phyloP scores from a whole-genome alignment of 2,797 vertebrate genomes.

The Hydrophis major region DNA sequence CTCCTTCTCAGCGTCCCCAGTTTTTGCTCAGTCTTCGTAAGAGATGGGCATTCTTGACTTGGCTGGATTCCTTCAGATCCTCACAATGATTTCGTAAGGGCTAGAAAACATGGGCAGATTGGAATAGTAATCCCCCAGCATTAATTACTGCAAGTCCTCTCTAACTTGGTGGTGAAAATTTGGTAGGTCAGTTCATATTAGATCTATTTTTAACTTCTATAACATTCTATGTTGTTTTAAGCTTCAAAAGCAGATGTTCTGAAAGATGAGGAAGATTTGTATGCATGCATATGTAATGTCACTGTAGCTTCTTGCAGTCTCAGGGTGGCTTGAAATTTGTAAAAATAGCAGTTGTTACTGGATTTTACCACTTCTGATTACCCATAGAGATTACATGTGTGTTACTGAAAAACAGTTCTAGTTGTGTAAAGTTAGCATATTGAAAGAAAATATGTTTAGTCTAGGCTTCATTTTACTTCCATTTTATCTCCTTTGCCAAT shows the following conservation, averaged over 20 bases:
- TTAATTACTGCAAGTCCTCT: background rate
- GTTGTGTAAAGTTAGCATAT: background rate
- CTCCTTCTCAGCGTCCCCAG: too few species aligned
- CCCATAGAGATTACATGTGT: background rate
- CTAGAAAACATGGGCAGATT: background rate
- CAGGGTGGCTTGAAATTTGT: background rate
- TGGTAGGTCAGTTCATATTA: background rate
- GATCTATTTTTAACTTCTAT: background rate
- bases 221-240: background rate
- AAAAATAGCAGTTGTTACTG: background rate
- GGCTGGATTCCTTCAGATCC: background rate
- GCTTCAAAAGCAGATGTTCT: background rate
- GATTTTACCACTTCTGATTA: background rate
- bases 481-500: background rate
- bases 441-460: background rate
- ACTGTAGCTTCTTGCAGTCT: background rate
- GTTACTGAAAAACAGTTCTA: background rate
- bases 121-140: background rate
- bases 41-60: too few species aligned
- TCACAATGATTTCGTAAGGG: background rate
- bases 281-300: background rate
- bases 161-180: background rate
- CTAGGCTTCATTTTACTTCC: background rate
- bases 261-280: background rate
- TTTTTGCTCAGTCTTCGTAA: too few species aligned